Conservation (phyloP, 2,888 invertebrate genomes). For the Ametastegia equiseti region DNA sequence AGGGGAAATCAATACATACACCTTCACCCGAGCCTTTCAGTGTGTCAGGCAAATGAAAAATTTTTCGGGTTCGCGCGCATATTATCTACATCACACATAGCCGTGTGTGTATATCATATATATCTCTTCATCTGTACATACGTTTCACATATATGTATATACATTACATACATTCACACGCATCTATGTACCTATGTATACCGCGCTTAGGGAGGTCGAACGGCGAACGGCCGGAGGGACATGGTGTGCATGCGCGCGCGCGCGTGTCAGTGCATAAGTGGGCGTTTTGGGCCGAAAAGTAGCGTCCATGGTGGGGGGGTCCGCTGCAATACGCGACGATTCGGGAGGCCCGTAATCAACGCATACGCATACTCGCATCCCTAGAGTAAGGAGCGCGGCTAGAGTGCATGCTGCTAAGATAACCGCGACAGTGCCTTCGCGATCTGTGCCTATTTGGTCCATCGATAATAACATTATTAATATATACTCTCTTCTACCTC, state of each 20-base stretch:
- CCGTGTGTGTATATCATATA: not conserved
- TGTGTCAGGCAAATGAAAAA: constrained; percentile 34
- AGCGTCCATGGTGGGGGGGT: constrained; percentile 39
- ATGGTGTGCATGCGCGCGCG: constrained; percentile 46
- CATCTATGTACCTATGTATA: constrained; percentile 12
- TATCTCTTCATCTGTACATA: not conserved
- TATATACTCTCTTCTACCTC: not conserved
- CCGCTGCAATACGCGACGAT: constrained; percentile 51
- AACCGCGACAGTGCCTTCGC: constrained; percentile 41
- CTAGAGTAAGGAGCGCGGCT: constrained; percentile 44
- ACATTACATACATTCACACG: not conserved
- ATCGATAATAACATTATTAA: not conserved
- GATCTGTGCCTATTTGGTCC: constrained; percentile 11
- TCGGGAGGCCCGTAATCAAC: constrained; percentile 56
- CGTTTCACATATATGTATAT: not conserved
- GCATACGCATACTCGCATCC: constrained; percentile 49
- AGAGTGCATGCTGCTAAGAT: constrained; percentile 11
- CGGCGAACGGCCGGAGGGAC: not conserved
- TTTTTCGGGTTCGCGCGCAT: not conserved
- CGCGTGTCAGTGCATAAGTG: constrained; percentile 53
- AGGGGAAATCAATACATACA: constrained; percentile 30
- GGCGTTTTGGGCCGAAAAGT: constrained; percentile 57
- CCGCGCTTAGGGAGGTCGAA: constrained; percentile 25
- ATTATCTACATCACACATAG: not conserved
- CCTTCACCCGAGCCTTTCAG: constrained; percentile 17